phyloP scores from a whole-genome alignment of 2,113 vertebrate species.

The Aegithalos caudatus region DNA sequence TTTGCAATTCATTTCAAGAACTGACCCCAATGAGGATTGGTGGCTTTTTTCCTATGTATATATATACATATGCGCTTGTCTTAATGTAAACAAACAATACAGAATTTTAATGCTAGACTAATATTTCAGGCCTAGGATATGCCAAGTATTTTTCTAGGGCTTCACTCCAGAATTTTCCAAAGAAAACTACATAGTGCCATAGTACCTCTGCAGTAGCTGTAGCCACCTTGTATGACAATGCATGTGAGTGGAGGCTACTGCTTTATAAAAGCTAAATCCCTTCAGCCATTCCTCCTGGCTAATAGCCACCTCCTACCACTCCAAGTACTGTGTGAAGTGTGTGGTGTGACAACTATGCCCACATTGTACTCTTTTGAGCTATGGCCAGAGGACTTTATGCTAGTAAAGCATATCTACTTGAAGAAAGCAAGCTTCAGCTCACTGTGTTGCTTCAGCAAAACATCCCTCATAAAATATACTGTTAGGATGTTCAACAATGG shows the following conservation, averaged over 20 bases:
- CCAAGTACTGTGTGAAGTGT: not conserved
- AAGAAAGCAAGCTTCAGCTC: not conserved
- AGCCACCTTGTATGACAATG: fast-evolving
- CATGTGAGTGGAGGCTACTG: not conserved
- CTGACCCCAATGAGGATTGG: not conserved
- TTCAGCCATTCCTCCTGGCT: not conserved
- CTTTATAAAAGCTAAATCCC: not conserved
- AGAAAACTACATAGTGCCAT: not conserved
- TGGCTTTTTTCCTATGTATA: not conserved
- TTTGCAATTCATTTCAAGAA: not conserved
- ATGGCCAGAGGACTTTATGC: not conserved
- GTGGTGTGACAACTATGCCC: not conserved
- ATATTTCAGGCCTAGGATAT: not conserved
- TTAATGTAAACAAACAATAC: not conserved
- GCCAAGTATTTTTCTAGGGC: not conserved
- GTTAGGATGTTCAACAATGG: not conserved
- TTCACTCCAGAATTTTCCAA: not conserved
- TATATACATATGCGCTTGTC: not conserved
- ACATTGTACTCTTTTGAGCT: not conserved
- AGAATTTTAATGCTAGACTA: not conserved
- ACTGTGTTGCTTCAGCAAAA: not conserved
- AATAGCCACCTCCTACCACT: not conserved
- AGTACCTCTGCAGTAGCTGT: not conserved
- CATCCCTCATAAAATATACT: not conserved
- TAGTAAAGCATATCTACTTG: not conserved